Evolutionary conservation across 2,888 invertebrate genomes (phyloP), one percentile per base, ranked within the genome.

Genomic region (Gortyna flavago): DNA sequence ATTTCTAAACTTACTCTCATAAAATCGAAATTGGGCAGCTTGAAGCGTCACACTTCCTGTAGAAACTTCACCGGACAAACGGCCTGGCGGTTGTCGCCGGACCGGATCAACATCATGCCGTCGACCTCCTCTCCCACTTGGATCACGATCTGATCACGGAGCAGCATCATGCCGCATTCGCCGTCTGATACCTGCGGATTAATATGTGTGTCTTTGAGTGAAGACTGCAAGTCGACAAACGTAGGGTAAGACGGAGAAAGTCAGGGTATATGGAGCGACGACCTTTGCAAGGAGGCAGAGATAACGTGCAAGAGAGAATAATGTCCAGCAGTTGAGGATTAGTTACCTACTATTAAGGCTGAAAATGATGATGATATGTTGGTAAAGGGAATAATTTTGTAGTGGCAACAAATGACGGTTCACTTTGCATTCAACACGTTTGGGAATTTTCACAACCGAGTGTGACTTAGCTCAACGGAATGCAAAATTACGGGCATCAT

Each of bases 61-160:
- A 99, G 97, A 93, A 99, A 99, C 95, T 99, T 99, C 64, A 99
- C 95, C n/a, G 99, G 99, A 95, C 99, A 99, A 87, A 98, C 98
- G 79, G 98, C 99, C 95, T 99, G 99, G 89, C 98, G 98, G 97
- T 99, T 99, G 92, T 99, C 98, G 0, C 99, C 99, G 68, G 98
- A 98, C 75, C 99, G 97, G 84, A 99, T 99, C 98, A 98, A 98
- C 83, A 99, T 98, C 97, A 99, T 99, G 44, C 99, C 99, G 91
- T 99, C 99, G 0, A 98, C 97, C 92, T 99, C 99, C 85, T 99
- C 99, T 4, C 99, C 99, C 16, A 99, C 97, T 94, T 97, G 97
- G 89, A 99, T 98, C 78, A 99, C 99, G 92, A 99, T 99, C 98
- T 99, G 99, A 95, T 99, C 99, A 90, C 99, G 97, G 71, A 99